Evolutionary conservation across 2,113 vertebrate genomes (phyloP).

Genomic region (Platysternon megacephalum): DNA sequence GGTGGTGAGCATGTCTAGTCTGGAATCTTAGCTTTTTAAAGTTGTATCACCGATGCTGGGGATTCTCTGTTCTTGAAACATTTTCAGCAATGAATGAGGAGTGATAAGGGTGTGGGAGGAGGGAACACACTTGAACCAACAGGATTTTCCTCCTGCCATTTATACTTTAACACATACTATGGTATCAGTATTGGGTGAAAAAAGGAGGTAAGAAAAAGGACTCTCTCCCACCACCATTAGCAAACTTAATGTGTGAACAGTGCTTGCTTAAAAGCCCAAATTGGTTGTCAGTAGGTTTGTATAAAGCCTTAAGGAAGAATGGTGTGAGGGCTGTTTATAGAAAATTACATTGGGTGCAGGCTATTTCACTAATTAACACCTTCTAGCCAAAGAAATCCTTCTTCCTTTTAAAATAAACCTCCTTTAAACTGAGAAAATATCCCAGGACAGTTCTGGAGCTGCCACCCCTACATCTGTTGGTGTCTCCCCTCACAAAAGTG

Average conservation of each 20-base stretch:
- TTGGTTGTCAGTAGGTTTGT: slow-evolving; percentile 19
- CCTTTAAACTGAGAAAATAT: slow-evolving; percentile 27
- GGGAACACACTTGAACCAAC: background rate
- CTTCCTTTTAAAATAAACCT: slow-evolving; percentile 39
- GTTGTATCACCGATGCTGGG: background rate
- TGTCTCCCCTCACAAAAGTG: slow-evolving; percentile 41
- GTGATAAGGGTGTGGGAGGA: background rate
- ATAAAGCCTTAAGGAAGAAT: slow-evolving; percentile 61
- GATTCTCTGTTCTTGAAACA: background rate
- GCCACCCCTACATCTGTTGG: slow-evolving; percentile 28
- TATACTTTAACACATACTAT: slow-evolving; percentile 54
- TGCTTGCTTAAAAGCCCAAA: slow-evolving; percentile 70
- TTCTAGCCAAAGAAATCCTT: slow-evolving; percentile 26
- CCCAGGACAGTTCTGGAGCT: slow-evolving; percentile 24
- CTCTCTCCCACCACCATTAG: background rate
- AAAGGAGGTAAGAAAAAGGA: background rate
- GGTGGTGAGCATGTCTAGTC: slow-evolving; percentile 2
- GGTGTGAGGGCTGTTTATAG: slow-evolving; percentile 50
- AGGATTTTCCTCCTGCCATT: slow-evolving; percentile 25
- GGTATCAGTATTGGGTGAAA: slow-evolving; percentile 21
- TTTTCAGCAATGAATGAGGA: background rate
- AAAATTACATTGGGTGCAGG: slow-evolving; percentile 42
- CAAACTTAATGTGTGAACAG: slow-evolving; percentile 41
- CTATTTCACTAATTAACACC: slow-evolving; percentile 70
- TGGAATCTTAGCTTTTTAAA: slow-evolving; percentile 9